Percentiles rank a stretch among this genome's conserved stretches.
Evolutionary conservation across 2,888 invertebrate genomes (phyloP).

Genomic region (Sinodicranocentrus sp.): DNA sequence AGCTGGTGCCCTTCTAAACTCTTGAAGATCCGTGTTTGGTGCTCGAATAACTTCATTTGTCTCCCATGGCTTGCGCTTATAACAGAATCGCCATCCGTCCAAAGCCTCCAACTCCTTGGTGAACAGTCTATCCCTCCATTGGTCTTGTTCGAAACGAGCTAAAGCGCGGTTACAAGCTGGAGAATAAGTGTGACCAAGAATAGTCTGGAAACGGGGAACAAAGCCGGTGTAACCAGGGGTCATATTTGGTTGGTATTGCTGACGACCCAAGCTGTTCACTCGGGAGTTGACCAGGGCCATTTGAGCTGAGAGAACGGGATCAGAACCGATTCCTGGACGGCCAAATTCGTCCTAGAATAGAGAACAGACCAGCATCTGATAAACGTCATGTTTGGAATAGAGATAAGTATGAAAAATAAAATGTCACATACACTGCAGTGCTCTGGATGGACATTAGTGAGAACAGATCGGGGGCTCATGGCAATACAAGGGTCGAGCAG

Average conservation of each 20-base stretch:
- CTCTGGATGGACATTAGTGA: constrained; percentile 72
- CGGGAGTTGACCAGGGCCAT: constrained; percentile 73
- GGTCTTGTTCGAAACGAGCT: constrained; percentile 74
- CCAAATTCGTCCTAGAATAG: constrained; percentile 72
- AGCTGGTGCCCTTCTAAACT: constrained; percentile 68
- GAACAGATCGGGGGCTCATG: constrained; percentile 74
- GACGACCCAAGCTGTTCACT: constrained; percentile 74
- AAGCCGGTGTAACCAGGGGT: constrained; percentile 74
- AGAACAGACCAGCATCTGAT: background rate
- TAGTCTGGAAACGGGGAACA: constrained; percentile 74
- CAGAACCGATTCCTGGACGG: constrained; percentile 69
- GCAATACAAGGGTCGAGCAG: constrained; percentile 75
- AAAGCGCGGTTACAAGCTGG: constrained; percentile 74
- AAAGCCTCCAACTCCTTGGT: constrained; percentile 75
- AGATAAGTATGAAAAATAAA: background rate
- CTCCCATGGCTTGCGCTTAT: constrained; percentile 76
- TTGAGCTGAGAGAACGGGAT: constrained; percentile 69
- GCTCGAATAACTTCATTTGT: constrained; percentile 71
- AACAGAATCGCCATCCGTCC: constrained; percentile 76
- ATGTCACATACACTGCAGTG: constrained; percentile 68
- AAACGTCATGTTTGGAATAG: no score
- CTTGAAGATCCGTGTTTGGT: constrained; percentile 69
- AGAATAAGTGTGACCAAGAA: constrained; percentile 73
- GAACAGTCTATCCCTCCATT: constrained; percentile 75
- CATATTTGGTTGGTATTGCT: constrained; percentile 74